Conservation (phyloP, 2,797 vertebrate species). For the Dendrocincla tyrannina region DNA sequence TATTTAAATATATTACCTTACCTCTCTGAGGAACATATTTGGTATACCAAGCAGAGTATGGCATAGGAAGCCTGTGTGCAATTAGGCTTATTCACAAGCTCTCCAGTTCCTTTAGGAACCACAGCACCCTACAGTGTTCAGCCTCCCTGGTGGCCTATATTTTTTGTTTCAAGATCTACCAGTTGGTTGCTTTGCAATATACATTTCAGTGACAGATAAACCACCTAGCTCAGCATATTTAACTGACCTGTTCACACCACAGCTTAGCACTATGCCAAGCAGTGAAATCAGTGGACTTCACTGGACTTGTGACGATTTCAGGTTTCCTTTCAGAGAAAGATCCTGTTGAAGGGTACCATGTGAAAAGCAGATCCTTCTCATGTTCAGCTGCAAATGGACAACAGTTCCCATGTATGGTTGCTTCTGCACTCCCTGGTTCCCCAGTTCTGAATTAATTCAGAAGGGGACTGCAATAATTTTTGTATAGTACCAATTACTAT, state of each 20-base stretch:
- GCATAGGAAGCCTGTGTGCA: background rate
- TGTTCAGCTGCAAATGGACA: background rate
- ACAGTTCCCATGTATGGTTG: rapidly evolving
- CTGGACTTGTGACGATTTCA: rapidly evolving
- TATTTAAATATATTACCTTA: background rate
- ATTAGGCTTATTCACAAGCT: background rate
- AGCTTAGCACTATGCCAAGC: background rate
- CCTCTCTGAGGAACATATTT: background rate
- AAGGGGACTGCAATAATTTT: background rate
- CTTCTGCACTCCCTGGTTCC: rapidly evolving
- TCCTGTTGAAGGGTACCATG: background rate
- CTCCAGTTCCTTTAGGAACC: background rate
- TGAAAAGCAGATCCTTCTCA: background rate
- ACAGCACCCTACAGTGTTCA: rapidly evolving
- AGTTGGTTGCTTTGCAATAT: background rate
- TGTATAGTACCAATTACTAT: background rate
- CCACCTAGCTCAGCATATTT: background rate
- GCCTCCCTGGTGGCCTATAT: background rate
- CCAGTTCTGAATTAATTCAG: background rate
- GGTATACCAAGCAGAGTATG: background rate
- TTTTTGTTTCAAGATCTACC: background rate
- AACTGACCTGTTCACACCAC: background rate
- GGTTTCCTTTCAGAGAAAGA: background rate
- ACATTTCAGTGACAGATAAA: background rate
- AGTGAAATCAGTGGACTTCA: background rate